A percentile compares a stretch with the other conserved stretches of the same genome.
phyloP scores from a whole-genome alignment of 2,113 vertebrate species.

The Mobula hypostoma region DNA sequence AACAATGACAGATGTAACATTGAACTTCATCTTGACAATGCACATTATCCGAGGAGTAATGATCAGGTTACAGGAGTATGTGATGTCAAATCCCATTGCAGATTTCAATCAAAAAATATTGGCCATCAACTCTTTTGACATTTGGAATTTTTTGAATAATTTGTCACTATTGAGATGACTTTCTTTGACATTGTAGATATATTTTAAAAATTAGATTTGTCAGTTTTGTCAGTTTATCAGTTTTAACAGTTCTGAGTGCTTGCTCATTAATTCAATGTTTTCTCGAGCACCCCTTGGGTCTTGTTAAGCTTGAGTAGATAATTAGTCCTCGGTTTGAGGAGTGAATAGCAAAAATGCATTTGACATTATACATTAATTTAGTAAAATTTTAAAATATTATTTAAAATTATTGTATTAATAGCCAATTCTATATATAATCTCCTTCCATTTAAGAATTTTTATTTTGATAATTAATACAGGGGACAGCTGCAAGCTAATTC shows the following conservation, averaged over 20 bases:
- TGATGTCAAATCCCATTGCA: neutral
- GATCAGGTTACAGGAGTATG: neutral
- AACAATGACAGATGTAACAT: neutral
- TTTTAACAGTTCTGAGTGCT: neutral
- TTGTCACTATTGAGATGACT: neutral
- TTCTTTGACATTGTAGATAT: neutral
- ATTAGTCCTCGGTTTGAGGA: neutral
- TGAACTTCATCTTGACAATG: neutral
- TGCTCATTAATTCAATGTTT: neutral
- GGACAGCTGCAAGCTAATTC: neutral
- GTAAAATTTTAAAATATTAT: too few species aligned
- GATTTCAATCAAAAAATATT: neutral
- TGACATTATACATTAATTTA: neutral
- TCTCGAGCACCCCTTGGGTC: neutral
- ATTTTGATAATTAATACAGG: neutral
- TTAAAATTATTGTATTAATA: neutral
- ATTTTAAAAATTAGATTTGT: neutral
- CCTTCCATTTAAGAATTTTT: neutral
- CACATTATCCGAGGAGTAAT: neutral
- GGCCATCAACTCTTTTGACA: neutral
- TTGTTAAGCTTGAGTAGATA: constrained; percentile 6
- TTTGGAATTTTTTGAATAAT: neutral
- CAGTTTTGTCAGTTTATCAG: neutral
- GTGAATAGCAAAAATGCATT: neutral
- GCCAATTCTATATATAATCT: neutral